Evolutionary conservation across 2,113 vertebrate species (phyloP).

Genomic region (Protobothrops flavoviridis): DNA sequence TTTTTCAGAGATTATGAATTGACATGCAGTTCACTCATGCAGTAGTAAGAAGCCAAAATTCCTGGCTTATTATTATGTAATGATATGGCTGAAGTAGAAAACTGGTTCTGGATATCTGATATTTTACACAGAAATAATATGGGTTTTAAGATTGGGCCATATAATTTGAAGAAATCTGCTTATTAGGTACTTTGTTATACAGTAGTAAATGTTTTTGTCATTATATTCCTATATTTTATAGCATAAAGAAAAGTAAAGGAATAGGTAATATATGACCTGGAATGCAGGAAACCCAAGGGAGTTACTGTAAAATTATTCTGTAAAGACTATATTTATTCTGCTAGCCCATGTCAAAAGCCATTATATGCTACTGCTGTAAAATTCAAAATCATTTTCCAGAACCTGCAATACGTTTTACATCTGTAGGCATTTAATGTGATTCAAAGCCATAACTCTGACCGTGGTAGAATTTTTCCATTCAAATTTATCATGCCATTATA

Average conservation of each 20-base stretch:
- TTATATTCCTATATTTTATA: slow-evolving; percentile 51
- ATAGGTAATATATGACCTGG: slow-evolving; percentile 31
- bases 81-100: neutral
- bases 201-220: slow-evolving; percentile 50
- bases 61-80: neutral
- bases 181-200: slow-evolving; percentile 22
- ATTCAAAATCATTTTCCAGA: slow-evolving; percentile 56
- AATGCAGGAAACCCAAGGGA: slow-evolving; percentile 36
- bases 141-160: slow-evolving; percentile 6
- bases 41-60: neutral
- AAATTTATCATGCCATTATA: neutral
- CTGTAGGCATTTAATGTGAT: slow-evolving; percentile 37
- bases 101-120: neutral
- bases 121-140: neutral
- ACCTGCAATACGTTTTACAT: slow-evolving; percentile 58
- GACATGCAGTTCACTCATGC: neutral
- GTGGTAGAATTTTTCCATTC: slow-evolving; percentile 20
- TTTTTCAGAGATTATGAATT: neutral
- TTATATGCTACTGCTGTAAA: slow-evolving; percentile 40
- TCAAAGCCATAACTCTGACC: slow-evolving; percentile 44
- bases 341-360: slow-evolving; percentile 33
- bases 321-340: slow-evolving; percentile 47
- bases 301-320: slow-evolving; percentile 10
- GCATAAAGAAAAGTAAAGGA: slow-evolving; percentile 30
- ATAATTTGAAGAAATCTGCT: neutral